phyloP scores from a whole-genome alignment of 2,113 vertebrate species.

The Lepisosteus oculatus region DNA sequence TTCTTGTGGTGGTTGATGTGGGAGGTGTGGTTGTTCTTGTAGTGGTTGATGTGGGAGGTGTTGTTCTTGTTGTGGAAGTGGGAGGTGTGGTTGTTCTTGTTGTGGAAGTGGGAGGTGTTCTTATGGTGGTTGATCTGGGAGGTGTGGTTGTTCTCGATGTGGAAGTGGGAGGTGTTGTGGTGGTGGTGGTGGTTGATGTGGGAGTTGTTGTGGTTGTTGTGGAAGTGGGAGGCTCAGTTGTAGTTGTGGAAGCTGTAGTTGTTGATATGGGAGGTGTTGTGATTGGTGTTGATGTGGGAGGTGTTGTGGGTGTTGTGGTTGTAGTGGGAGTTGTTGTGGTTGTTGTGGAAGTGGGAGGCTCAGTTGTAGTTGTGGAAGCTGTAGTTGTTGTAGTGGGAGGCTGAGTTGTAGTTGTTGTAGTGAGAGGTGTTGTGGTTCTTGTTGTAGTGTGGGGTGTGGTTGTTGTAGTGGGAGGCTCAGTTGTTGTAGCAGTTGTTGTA shows the following conservation, averaged over 20 bases:
- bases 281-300: neutral
- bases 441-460: too few relatives aligned
- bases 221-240: neutral
- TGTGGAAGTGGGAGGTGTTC: conserved; percentile 11
- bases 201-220: neutral
- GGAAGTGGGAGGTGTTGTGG: neutral
- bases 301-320: conserved; percentile 3
- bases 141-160: neutral
- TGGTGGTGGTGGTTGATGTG: neutral
- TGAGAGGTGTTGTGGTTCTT: too few relatives aligned
- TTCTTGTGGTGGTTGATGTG: conserved; percentile 4
- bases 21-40: neutral
- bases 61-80: conserved; percentile 12
- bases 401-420: too few relatives aligned
- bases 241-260: neutral
- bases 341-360: neutral
- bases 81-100: conserved; percentile 9
- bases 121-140: too few relatives aligned
- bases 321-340: conserved; percentile 14
- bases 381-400: too few relatives aligned
- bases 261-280: neutral
- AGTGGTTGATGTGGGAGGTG: neutral
- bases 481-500: too few relatives aligned
- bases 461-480: too few relatives aligned
- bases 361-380: too few relatives aligned